Evolutionary conservation across 2,888 invertebrate genomes (phyloP), one percentile per base, ranked within the genome.

Genomic region (Marasmarcha lunaedactyla): DNA sequence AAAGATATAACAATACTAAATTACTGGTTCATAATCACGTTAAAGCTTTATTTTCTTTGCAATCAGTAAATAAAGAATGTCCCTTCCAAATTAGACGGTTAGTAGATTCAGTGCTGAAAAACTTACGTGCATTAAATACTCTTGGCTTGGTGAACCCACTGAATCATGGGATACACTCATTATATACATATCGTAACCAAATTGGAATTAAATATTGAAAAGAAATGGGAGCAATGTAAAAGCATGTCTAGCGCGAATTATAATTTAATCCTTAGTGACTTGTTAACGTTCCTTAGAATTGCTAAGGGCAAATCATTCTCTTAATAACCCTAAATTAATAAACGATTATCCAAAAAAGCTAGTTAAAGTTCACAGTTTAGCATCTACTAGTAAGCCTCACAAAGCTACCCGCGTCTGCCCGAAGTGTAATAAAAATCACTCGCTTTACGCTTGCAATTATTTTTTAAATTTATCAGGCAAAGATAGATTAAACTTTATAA

Each of bases 81-180:
- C 26, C 20, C 25, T 33, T 36, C 14, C 33, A 39, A 27, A 35
- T 42, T 34, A 33, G 42, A 15, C 15, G 11, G 27, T 25, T 42
- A 6, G 39, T 42, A 15, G 42, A 42, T 37, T 26, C 36, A 4
- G 25, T 37, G 15, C 30, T 36, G 10, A 42, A 37, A 34, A 40
- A 40, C 14, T 26, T 40, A 11, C 15, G 40, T 12, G 37, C 40
- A 14, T 25, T 40, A 14, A 13, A 35, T 15, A 20, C 27, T 7
- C 25, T 45, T 7, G 35, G 39, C 25, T 45, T 7, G 35, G 39
- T 7, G 41, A 42, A 20, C 47, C 49, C 0, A 39, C 38, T 9
- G 42, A 44, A 9, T 40, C 42, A 15, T 50, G 47, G 47, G 48
- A 46, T 34, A 41, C 38, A 15, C 35, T 48, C 10, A 35, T 49